A percentile compares a stretch with the other conserved stretches of the same genome.
Conservation (phyloP, 2,113 vertebrate genomes). For the Catharus bicknelli region DNA sequence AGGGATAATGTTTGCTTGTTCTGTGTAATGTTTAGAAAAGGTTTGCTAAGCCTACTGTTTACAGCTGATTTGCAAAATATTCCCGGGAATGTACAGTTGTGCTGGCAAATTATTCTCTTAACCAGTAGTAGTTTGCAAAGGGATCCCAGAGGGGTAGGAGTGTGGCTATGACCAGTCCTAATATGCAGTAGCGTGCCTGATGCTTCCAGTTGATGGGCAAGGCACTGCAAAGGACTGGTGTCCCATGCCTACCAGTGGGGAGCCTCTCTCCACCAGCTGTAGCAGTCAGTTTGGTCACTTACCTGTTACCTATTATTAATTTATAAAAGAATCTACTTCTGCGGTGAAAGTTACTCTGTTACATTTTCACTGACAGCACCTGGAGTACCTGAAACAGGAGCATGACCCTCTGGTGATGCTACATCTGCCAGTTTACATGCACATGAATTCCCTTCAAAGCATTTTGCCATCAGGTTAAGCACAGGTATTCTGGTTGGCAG, state of each 20-base stretch:
- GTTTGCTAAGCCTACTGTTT: not conserved
- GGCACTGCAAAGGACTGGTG: not conserved
- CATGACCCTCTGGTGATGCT: not conserved
- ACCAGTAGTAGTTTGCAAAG: not conserved
- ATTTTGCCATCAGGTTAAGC: not conserved
- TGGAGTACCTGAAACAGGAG: not conserved
- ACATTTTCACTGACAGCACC: not conserved
- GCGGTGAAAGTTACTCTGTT: not conserved
- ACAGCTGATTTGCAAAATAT: not conserved
- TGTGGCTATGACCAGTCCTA: not conserved
- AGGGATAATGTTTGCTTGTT: not conserved
- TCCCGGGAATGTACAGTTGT: conserved; percentile 22
- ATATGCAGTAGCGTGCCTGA: not conserved
- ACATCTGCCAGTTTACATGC: not conserved
- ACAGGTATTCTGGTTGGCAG: not conserved
- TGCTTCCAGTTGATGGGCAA: not conserved
- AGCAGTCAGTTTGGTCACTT: not conserved
- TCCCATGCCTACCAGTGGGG: rapidly evolving
- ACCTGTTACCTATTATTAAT: not conserved
- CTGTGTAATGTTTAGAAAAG: not conserved
- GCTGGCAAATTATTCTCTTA: not conserved
- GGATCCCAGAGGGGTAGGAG: not conserved
- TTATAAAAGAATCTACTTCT: not conserved
- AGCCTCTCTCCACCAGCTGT: not conserved
- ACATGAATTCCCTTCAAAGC: not conserved